Base-by-base conservation (phyloP, 2,888 invertebrate genomes). In the Thereva nobilitata region DNA sequence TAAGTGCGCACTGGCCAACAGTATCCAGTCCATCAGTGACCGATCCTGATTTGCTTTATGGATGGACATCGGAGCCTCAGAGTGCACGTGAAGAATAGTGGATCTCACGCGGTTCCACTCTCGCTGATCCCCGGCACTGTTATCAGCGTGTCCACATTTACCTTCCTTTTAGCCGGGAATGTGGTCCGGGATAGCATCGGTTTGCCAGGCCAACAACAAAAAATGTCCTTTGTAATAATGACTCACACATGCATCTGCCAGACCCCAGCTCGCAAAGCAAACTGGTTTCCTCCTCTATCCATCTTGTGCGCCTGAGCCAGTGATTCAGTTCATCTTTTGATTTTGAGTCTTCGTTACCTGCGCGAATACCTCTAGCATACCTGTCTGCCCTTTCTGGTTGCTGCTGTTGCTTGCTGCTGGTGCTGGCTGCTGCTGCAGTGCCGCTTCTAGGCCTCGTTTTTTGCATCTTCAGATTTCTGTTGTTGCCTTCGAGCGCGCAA, bases 81-180 rank as follows among this genome's bases (percentile, higher is more conserved):
- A 23, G 23, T 23, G 59, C 59, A 59, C 59, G 49, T 59, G 59
- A 59, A 49, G 38, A 59, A 41, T 23, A 59, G 47, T 59, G 49
- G 47, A 59, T 47, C 59, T 59, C 59, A 59, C 59, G 40, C 59
- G 59, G 59, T 49, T 47, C 41, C 45, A 45, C 38, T 1, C 37
- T 10, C 45, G 23, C 44, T 42, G 45, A 8, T 34, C 23, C 23
- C 23, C 34, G 40, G 9, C 12, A 7, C 49, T 38, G 59, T 59
- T 59, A 59, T 59, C 59, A 59, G 12, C 45, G 49, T 59, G 59
- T 59, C 59, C 59, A 59, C 59, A 59, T 59, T 59, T 59, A 59
- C 47, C 49, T 49, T 59, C 59, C 59, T 59, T 59, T 59, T 59
- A 59, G 59, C 45, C 59, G 59, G 59, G 59, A 59, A 59, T 59